These are phyloP conservation scores for Leptinotarsa rubiginosa DNA, from an alignment of 2,888 invertebrate genomes.

Conservation along the genomic window DNA sequence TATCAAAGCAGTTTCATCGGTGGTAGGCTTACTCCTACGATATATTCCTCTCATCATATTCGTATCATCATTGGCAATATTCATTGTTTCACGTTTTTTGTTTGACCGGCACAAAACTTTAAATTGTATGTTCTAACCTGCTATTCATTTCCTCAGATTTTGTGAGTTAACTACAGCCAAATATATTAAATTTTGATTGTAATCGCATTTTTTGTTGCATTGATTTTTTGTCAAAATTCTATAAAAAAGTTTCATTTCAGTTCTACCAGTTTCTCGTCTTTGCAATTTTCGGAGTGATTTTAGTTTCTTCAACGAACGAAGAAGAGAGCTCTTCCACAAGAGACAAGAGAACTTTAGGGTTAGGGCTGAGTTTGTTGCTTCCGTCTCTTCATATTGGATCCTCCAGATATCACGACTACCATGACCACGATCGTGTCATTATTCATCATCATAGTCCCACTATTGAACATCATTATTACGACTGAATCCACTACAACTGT, in stretches of 20 bases:
- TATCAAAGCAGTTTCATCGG: no score
- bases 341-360: conserved; percentile 27
- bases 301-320: conserved; percentile 10
- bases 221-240: neutral
- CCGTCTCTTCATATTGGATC: conserved; percentile 16
- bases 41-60: no score
- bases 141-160: no score
- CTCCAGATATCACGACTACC: conserved; percentile 19
- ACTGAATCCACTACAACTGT: neutral
- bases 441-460: conserved; percentile 28
- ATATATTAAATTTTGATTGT: neutral
- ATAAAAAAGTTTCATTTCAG: neutral
- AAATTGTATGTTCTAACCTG: no score
- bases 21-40: no score
- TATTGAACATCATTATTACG: conserved; percentile 28
- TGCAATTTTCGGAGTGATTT: neutral
- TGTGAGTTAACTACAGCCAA: no score
- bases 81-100: no score
- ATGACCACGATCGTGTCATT: conserved; percentile 25
- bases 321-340: neutral
- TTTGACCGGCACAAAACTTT: no score
- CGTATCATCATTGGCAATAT: no score
- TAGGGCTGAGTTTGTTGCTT: conserved; percentile 21
- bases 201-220: neutral
- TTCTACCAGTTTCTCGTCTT: neutral